These are phyloP conservation scores for Notothenia coriiceps DNA, from an alignment of 2,113 vertebrate species.

Conservation along the genomic window DNA sequence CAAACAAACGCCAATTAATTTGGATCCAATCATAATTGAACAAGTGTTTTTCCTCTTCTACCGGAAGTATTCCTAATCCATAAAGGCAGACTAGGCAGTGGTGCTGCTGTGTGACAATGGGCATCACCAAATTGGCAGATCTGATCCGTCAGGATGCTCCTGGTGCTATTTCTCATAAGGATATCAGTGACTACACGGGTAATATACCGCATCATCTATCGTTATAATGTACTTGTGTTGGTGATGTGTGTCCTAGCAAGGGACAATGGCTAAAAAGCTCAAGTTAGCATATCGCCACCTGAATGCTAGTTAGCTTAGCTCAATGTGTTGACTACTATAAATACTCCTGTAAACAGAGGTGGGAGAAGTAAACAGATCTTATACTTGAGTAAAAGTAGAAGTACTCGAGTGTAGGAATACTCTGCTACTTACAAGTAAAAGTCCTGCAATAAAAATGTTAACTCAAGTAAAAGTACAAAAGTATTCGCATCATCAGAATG, in stretches of 20 bases:
- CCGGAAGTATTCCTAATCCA: background rate
- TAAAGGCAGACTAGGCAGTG: background rate
- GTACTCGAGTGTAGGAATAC: too few relatives aligned
- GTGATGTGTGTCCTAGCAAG: fast-evolving
- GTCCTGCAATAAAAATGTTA: too few relatives aligned
- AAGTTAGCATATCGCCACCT: constrained; percentile 28
- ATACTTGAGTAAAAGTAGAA: too few relatives aligned
- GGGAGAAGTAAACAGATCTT: too few relatives aligned
- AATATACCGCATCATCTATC: background rate
- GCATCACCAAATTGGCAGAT: constrained; percentile 82
- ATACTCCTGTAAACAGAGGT: too few relatives aligned
- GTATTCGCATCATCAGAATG: too few relatives aligned
- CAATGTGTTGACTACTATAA: too few relatives aligned
- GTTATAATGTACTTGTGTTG: background rate
- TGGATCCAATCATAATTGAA: background rate
- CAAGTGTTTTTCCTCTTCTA: fast-evolving
- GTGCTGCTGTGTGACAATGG: constrained; percentile 63
- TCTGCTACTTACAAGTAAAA: too few relatives aligned
- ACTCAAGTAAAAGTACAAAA: too few relatives aligned
- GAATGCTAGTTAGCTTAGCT: background rate
- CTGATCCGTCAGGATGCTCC: constrained; percentile 78
- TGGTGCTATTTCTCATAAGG: constrained; percentile 66
- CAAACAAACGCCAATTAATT: fast-evolving
- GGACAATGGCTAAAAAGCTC: constrained; percentile 6
- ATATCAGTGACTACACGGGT: constrained; percentile 83